Conservation (phyloP, 2,888 invertebrate genomes). For the Apamea epomidion region DNA sequence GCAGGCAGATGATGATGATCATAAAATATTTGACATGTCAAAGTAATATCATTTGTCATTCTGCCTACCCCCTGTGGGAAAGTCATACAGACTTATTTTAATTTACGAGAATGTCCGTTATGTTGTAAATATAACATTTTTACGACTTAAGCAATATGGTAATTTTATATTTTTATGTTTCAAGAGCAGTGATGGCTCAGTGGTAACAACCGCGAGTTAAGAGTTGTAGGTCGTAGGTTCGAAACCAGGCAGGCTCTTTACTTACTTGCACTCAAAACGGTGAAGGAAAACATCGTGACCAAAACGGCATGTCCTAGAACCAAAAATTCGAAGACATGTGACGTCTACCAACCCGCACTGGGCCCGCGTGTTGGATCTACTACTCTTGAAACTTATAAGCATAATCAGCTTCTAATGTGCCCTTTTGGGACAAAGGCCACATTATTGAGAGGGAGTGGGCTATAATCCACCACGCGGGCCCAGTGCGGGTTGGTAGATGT, state of each 20-base stretch:
- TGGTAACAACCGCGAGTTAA: not conserved
- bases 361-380: too few relatives aligned
- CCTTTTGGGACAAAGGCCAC: too few relatives aligned
- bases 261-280: not conserved
- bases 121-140: conserved; percentile 8
- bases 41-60: conserved; percentile 5
- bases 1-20: not conserved
- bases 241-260: not conserved
- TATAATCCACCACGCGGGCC: not conserved
- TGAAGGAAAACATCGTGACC: too few relatives aligned
- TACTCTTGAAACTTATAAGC: too few relatives aligned
- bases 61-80: conserved; percentile 13
- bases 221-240: not conserved
- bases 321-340: too few relatives aligned
- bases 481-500: not conserved
- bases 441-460: not conserved
- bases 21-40: conserved; percentile 2
- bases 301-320: too few relatives aligned
- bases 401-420: too few relatives aligned
- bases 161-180: conserved; percentile 26
- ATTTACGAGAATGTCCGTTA: conserved; percentile 22
- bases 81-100: not conserved
- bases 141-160: conserved; percentile 24
- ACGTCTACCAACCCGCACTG: too few relatives aligned
- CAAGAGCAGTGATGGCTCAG: not conserved